Percentiles rank a stretch among this genome's conserved stretches.
These are phyloP conservation scores for Menidia menidia DNA, from an alignment of 2,797 vertebrate species.

Conservation along the genomic window DNA sequence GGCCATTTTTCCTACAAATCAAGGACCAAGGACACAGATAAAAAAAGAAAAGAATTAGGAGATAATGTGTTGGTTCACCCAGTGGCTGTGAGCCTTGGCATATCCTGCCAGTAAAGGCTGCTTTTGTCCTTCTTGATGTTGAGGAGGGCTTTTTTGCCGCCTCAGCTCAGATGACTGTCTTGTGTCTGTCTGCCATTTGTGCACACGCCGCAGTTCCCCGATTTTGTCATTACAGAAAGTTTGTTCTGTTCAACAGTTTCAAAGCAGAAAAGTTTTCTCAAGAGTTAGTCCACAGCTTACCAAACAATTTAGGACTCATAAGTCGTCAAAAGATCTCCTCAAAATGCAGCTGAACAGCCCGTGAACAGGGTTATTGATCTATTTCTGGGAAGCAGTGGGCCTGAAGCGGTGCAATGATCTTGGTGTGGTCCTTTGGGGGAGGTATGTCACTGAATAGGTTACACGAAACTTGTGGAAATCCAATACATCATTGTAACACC, in stretches of 20 bases:
- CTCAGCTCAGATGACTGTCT: conserved; percentile 53
- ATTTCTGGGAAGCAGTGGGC: background rate
- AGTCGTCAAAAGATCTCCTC: background rate
- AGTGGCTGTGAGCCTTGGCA: background rate
- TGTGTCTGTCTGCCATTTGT: conserved; percentile 17
- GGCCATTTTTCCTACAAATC: background rate
- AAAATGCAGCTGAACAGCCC: background rate
- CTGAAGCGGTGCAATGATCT: background rate
- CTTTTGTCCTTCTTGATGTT: background rate
- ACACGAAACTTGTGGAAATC: conserved; percentile 4
- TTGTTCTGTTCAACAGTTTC: background rate
- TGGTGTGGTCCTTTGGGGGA: background rate
- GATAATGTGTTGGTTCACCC: background rate
- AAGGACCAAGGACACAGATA: background rate
- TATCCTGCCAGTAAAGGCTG: background rate
- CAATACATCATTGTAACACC: background rate
- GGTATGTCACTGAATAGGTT: conserved; percentile 6
- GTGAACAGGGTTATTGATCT: conserved; percentile 4
- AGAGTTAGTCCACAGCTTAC: background rate
- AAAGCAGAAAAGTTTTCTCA: too few relatives aligned
- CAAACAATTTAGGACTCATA: background rate
- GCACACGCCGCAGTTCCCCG: conserved; percentile 30
- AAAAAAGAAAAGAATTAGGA: conserved; percentile 1
- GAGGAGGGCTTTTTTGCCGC: conserved; percentile 4
- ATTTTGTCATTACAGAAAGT: conserved; percentile 4